Evolutionary conservation across 2,113 vertebrate species (phyloP).

Genomic region (Campylorhamphus procurvoides): DNA sequence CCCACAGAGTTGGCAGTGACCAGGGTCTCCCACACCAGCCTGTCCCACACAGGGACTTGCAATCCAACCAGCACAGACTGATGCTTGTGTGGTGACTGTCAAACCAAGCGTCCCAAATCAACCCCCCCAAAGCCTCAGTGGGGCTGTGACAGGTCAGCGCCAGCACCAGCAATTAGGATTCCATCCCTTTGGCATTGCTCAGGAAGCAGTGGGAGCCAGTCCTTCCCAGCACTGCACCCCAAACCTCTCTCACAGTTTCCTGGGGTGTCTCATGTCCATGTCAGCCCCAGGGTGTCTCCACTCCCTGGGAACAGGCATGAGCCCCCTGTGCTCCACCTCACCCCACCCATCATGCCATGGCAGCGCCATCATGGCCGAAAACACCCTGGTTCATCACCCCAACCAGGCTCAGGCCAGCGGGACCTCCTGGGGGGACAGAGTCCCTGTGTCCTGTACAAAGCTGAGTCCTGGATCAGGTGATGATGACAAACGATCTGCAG

Average conservation of each 20-base stretch:
- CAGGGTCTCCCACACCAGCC: neutral
- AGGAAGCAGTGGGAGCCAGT: neutral
- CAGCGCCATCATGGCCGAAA: neutral
- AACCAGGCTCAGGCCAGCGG: neutral
- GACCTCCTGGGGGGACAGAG: neutral
- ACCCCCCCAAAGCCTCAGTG: accelerated
- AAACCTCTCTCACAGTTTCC: accelerated
- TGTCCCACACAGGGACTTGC: neutral
- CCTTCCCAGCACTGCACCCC: accelerated
- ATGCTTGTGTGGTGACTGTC: neutral
- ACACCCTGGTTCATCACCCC: neutral
- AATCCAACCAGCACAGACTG: neutral
- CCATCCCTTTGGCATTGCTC: neutral
- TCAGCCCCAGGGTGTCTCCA: accelerated
- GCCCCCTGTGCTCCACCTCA: neutral
- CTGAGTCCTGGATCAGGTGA: neutral
- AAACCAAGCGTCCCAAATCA: neutral
- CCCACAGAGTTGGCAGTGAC: accelerated
- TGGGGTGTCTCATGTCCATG: accelerated
- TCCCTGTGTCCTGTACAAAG: accelerated
- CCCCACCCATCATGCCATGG: accelerated
- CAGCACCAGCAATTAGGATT: neutral
- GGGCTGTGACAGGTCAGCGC: neutral
- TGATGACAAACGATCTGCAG: neutral
- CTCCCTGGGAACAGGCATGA: neutral